Conservation (phyloP, 2,888 invertebrate species). For the Allolobophora icterica region DNA sequence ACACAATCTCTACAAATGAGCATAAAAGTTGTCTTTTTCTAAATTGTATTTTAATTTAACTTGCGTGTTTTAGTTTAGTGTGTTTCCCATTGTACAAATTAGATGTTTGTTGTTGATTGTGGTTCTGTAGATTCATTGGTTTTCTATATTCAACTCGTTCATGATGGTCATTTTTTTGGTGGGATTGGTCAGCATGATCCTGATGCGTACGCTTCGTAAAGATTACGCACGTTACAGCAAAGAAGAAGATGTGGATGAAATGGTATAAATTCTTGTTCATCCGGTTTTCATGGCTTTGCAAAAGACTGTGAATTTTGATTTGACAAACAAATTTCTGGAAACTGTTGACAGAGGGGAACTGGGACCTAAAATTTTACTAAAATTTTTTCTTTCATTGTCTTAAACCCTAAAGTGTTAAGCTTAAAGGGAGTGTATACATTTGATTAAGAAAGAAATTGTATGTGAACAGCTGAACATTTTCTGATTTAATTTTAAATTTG, state of each 20-base stretch:
- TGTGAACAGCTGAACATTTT: neutral
- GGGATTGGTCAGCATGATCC: conserved; percentile 96
- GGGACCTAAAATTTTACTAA: neutral
- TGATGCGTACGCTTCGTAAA: conserved; percentile 95
- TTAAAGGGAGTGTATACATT: neutral
- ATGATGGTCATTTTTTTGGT: conserved; percentile 99
- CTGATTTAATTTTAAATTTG: neutral
- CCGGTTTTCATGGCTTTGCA: neutral
- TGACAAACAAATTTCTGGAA: neutral
- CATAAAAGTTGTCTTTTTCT: neutral
- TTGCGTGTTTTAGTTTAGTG: neutral
- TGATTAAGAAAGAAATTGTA: neutral
- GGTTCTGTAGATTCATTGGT: conserved; percentile 87
- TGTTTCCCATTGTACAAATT: neutral
- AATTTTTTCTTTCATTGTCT: neutral
- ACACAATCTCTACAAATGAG: neutral
- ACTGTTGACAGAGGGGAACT: neutral
- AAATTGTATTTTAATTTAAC: neutral
- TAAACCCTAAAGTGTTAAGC: neutral
- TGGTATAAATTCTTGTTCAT: conserved; percentile 69
- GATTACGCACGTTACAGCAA: conserved; percentile 99
- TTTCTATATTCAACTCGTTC: conserved; percentile 98
- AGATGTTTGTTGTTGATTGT: neutral
- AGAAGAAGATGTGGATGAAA: conserved; percentile 97
- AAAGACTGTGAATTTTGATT: neutral